A percentile compares a stretch with the other conserved stretches of the same genome.
These are phyloP conservation scores for Peromyscus californicus DNA, from an alignment of 2,113 vertebrate genomes.

Conservation along the genomic window DNA sequence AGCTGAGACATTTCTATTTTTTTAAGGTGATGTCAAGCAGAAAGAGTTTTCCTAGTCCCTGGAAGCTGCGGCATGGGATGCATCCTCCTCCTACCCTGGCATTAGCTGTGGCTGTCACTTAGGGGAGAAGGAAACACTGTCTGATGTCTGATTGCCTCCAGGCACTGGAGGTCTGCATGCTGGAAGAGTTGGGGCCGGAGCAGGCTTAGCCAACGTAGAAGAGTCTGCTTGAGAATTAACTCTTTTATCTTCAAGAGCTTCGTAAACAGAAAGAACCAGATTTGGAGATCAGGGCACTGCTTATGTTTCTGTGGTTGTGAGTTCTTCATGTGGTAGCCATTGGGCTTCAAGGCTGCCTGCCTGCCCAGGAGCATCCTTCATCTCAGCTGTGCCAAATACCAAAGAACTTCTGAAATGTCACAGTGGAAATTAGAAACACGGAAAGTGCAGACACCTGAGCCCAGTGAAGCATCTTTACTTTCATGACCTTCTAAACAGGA, in stretches of 20 bases:
- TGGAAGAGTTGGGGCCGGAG: not conserved
- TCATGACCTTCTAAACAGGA: not conserved
- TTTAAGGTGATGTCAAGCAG: slow-evolving; percentile 67
- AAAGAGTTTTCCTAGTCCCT: slow-evolving; percentile 75
- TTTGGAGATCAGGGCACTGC: not conserved
- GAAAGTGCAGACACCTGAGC: not conserved
- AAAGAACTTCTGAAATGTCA: not conserved
- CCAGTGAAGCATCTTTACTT: no score
- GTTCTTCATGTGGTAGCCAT: not conserved
- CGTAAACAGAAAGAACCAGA: not conserved
- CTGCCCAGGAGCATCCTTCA: not conserved
- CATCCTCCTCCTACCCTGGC: slow-evolving; percentile 65
- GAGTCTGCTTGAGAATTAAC: not conserved
- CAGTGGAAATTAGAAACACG: not conserved
- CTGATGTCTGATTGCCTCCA: slow-evolving; percentile 67
- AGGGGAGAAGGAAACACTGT: slow-evolving; percentile 71
- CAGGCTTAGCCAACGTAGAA: slow-evolving; percentile 16
- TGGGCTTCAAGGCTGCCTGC: rapidly evolving
- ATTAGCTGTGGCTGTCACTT: slow-evolving; percentile 69
- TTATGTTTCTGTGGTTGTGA: not conserved
- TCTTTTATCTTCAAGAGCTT: slow-evolving; percentile 33
- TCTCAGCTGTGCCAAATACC: not conserved
- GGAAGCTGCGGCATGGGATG: slow-evolving; percentile 48
- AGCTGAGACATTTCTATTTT: slow-evolving; percentile 72
- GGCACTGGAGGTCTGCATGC: not conserved